phyloP scores from a whole-genome alignment of 2,797 vertebrate species.

The Phalanger gymnotis region DNA sequence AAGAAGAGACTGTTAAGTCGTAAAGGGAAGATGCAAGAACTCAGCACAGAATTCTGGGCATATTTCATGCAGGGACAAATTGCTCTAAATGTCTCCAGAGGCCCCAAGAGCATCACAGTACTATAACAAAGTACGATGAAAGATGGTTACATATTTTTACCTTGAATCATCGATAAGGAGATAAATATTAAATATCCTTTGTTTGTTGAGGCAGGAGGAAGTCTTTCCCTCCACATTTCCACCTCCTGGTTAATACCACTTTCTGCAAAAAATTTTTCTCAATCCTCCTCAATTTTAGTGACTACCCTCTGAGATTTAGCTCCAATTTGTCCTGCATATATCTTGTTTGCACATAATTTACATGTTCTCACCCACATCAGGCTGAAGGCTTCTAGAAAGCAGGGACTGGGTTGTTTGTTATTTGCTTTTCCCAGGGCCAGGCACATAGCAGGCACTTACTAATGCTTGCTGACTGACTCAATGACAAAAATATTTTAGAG shows the following conservation, averaged over 20 bases:
- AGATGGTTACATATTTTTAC: background rate
- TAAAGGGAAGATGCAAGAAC: background rate
- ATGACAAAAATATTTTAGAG: background rate
- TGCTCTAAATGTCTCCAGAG: background rate
- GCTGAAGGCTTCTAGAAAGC: background rate
- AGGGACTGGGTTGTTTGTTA: background rate
- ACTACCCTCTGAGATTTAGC: background rate
- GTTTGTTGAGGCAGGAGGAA: background rate
- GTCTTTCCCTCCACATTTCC: background rate
- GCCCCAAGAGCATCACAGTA: background rate
- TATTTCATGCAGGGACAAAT: background rate
- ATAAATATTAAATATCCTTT: background rate
- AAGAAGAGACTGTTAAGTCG: background rate
- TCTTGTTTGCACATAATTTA: background rate
- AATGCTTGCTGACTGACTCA: background rate
- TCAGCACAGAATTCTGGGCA: background rate
- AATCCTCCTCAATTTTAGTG: background rate
- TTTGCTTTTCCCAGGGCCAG: background rate
- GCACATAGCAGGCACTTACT: background rate
- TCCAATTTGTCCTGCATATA: background rate
- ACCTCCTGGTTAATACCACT: background rate
- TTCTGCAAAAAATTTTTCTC: background rate
- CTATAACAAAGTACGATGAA: background rate
- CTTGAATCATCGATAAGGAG: background rate
- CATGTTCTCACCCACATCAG: background rate